Evolutionary conservation across 2,888 invertebrate species (phyloP), one percentile per base, ranked within the genome.

Genomic region (Synergus umbraculus): DNA sequence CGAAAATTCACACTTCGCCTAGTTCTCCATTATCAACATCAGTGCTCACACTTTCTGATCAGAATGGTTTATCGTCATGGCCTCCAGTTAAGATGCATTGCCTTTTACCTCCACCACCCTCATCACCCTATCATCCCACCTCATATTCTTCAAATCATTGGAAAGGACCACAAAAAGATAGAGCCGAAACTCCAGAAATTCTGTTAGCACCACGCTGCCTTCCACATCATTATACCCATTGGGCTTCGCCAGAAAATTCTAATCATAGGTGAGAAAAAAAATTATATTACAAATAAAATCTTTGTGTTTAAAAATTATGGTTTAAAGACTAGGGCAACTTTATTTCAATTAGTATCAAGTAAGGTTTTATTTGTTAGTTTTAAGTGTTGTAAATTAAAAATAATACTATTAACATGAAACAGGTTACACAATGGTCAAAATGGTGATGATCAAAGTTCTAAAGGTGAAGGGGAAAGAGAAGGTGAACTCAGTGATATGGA

Each of bases 151-250:
- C 89, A 0, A 89, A 90, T 82, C 86, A 87, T 10, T 91, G 91
- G 89, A 90, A 90, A 82, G 80, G 82, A n/a, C 92, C 93, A 78
- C 92, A 92, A 76, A 90, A 92, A 80, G 93, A 93, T 76, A 92
- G 95, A 73, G 95, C 95, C 76, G 94, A 96, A 84, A 96, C 96
- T 0, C 96, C 97, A 0, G 97, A 97, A 93, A 95, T 97, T 58
- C 92, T 97, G 49, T 92, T 97, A 41, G 95, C 96, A 0, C 97
- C 97, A 18, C 95, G 96, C 66, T 91, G 91, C 76, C 87, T 92
- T 81, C 88, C 90, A 12, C 88, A 89, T 84, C 89, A 90, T 86
- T 91, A 89, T 84, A 84, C 89, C n/a, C 90, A 91, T 78, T 92
- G 92, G 92, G 87, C 87, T 29, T 88, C 90, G 3, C 85, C 89